Base-by-base conservation (phyloP, 1,140 invertebrate species). In the Lepidostoma basale region DNA sequence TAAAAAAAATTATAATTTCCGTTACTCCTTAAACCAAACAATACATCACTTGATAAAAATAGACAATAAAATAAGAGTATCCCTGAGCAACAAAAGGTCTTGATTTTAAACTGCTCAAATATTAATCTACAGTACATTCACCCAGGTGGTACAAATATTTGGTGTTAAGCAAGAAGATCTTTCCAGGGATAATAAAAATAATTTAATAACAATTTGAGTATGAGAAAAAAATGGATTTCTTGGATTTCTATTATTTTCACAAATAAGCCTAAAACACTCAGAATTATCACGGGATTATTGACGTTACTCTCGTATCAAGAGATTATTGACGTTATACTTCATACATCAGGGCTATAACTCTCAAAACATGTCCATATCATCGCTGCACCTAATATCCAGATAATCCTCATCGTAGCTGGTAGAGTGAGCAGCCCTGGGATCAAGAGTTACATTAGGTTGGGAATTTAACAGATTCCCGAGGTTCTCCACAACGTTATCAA, bases 301-400 rank as follows among this genome's bases (percentile, higher is more conserved):
- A 33, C 30, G 12, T 33, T 5, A 33, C 5, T 33, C 5, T 6
- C 12, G 12, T 33, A 33, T 33, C 12, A 12, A 33, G 30, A 33
- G 12, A 33, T 12, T 33, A 5, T 33, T 33, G 5, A 6, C 30
- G 12, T 12, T 6, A 6, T 33, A 5, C 6, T 33, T 33, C 12
- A 6, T 5, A 12, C 5, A 5, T 33, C 12, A 33, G 12, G 30
- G 12, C 45, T 49, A 20, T 67, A 68, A 62, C 26, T 67, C 76
- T 84, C 81, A 89, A 79, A 91, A 90, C 52, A 91, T 76, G 78
- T 92, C 90, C 90, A 92, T 92, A 44, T 91, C 87, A 74, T 87
- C 84, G 65, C 86, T 87, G 68, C 85, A 84, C 76, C 85, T 87
- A 26, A 91, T 83, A 76, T 91, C 89, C 23, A 91, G 81, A 80